Base-by-base conservation (phyloP, 2,888 invertebrate species). In the Anorthoa munda region DNA sequence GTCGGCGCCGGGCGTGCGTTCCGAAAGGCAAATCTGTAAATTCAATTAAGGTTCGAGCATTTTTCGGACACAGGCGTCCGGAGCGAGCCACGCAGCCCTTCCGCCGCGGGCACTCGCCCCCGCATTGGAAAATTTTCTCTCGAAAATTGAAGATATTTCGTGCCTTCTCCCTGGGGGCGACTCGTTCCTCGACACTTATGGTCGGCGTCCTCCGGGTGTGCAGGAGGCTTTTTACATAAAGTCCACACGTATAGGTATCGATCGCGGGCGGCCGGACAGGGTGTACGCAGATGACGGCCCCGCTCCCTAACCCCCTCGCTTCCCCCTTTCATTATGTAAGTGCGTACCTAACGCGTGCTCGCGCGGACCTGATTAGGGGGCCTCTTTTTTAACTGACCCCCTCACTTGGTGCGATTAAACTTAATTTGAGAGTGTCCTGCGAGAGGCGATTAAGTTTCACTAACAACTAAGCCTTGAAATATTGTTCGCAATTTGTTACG, bases 281-380 rank as follows among this genome's bases (percentile, higher is more conserved):
- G 95, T 91, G 95, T 96, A 96, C 95, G 96, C 96, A 96, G 96
- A 96, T 96, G 95, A 95, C 95, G 95, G 93, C 94, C 94, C 94
- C 92, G 87, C 90, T 88, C 92, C 87, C 89, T 86, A 84, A 87
- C 91, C 91, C 91, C 93, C 93, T 91, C 88, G 86, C 90, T 92
- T 92, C 94, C 96, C 96, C 96, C 96, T 95, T 95, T 96, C 96
- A 96, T 96, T 96, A 96, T 96, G 95, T 96, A 96, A 96, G 96
- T 95, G 96, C 96, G 96, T 95, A 91, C 91, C 91, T 91, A 95
- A 96, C 95, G 96, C 95, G 95, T 95, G 96, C 94, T 95, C 93
- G 95, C 94, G 93, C 94, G 95, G 95, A 95, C 95, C 95, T 96
- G 96, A 96, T 96, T 95, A 96, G 93, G 94, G 92, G 93, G 93